Evolutionary conservation across 2,797 vertebrate species (phyloP), one percentile per base, ranked within the genome.

Genomic region (Picus viridis): DNA sequence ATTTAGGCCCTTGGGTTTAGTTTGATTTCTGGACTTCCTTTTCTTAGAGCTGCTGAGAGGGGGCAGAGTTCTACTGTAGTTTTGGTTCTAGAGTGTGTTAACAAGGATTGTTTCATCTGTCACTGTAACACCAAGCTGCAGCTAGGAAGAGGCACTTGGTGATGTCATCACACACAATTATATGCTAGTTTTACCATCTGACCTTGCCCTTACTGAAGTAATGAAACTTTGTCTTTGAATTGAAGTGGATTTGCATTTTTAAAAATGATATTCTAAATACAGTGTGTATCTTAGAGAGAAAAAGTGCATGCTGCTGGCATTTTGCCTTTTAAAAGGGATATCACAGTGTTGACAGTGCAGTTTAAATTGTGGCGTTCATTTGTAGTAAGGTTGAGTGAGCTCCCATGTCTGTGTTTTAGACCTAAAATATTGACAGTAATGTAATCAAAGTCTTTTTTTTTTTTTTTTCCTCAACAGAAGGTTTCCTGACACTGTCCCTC

Each of bases 341-440:
- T 64, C 76, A 49, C 80, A 41, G 0, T 45, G 64, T 89, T 94
- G 93, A 67, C 51, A 69, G 63, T 36, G 29, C n/a, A 27, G 65
- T 93, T 89, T 93, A 81, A 90, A 73, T 92, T 84, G 77, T 82
- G 59, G 27, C 41, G 10, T 87, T 83, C 6, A 7, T 95, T 89
- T 94, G 70, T 80, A 79, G 85, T 74, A 71, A 91, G 82, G 64
- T 43, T 82, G 73, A 82, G 34, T 65, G 79, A 87, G 56, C 70
- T 92, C 76, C 79, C 34, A 47, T 32, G 32, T 72, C 86, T 95
- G 32, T 75, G 58, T 94, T 90, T 83, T 83, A 93, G 88, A 93
- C n/a, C 68, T 91, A 88, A 96, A 94, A 94, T 79, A 91, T 87
- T 95, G 92, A 92, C 83, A 93, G 83, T 92, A 88, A 90, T 84